phyloP scores from a whole-genome alignment of 2,113 vertebrate species.

The Acrocephalus kingi region DNA sequence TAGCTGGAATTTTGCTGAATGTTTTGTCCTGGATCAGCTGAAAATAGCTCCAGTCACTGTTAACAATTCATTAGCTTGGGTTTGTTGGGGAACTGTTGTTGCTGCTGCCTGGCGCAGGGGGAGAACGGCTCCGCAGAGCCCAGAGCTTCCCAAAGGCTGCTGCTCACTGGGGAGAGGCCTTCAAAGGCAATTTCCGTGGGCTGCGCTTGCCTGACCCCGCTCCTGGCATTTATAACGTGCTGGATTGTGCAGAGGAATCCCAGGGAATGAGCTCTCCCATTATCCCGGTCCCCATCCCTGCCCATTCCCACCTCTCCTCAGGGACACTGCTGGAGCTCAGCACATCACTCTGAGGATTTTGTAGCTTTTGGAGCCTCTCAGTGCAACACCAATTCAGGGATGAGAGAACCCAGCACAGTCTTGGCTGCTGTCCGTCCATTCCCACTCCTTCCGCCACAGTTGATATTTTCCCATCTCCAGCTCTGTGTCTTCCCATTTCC shows the following conservation, averaged over 20 bases:
- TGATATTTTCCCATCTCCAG: background rate
- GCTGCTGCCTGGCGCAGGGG: background rate
- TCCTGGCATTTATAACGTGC: background rate
- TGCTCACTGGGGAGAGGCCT: background rate
- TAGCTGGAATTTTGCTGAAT: constrained; percentile 11
- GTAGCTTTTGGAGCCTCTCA: background rate
- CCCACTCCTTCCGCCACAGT: background rate
- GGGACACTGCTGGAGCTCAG: background rate
- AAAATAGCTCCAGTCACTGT: background rate
- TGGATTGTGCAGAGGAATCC: background rate
- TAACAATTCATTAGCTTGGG: background rate
- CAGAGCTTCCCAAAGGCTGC: background rate
- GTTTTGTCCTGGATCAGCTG: background rate
- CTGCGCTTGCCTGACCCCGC: background rate
- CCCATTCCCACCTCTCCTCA: background rate
- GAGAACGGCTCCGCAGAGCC: background rate
- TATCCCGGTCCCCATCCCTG: background rate
- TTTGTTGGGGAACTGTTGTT: background rate
- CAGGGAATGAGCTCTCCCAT: background rate
- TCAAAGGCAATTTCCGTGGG: background rate
- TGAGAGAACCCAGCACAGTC: background rate
- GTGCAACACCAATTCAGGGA: background rate
- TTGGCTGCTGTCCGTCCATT: background rate
- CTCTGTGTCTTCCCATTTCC: constrained; percentile 20
- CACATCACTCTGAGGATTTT: background rate